Evolutionary conservation across 2,888 invertebrate species (phyloP), one percentile per base, ranked within the genome.

Genomic region (Brachyptera putata): DNA sequence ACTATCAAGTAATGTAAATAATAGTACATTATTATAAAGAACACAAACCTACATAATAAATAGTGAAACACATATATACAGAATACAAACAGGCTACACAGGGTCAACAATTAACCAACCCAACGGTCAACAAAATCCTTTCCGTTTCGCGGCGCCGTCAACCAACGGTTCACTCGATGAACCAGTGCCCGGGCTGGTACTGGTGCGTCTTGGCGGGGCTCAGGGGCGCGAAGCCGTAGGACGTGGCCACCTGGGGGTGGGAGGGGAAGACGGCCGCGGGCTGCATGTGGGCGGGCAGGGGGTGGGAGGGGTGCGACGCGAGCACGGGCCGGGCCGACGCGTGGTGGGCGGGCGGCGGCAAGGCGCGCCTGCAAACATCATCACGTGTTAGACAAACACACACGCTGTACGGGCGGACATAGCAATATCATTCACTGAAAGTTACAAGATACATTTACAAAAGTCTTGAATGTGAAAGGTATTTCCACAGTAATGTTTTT

Each of bases 311-410:
- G 13, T 68, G 66, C 66, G 81, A 79, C 50, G 83, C 80, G 72
- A 84, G 73, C 68, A 84, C 79, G 57, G 83, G 83, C 71, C 86
- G 77, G 56, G 88, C 88, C 70, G 85, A 85, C 68, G 86, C 85
- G 78, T 90, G 89, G 76, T 90, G 92, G 18, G 92, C 91, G 53
- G 89, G 87, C 9, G 92, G 91, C 50, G 91, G 91, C 39, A 91
- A 75, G 64, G 82, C 83, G 67, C 84, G 80, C 72, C 78, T 79
- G 74, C 70, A 75, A 75, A 49, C 58, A 39, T 57, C 4, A 24
- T n/a, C 30, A 62, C 24, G 37, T 9, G 37, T 37, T 37, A 37
- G 34, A 30, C 5, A n/a, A n/a, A n/a, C n/a, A n/a, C n/a, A n/a
- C n/a, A n/a, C n/a, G n/a, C n/a, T n/a, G n/a, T n/a, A n/a, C n/a